Evolutionary conservation across 2,797 vertebrate species (phyloP), one percentile per base, ranked within the genome.

Genomic region (Oreortyx pictus): DNA sequence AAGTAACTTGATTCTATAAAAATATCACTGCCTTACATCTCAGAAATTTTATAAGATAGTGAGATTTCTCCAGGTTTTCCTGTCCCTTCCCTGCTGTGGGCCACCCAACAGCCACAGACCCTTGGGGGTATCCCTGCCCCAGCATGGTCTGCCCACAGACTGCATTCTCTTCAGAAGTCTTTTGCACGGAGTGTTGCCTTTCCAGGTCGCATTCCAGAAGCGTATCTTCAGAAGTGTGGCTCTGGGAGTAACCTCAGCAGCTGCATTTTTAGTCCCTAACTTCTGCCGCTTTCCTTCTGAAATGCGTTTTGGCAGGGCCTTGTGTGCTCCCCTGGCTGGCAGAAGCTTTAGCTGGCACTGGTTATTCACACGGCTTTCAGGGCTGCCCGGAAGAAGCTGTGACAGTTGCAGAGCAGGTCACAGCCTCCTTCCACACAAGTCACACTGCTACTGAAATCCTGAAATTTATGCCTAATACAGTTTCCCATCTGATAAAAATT

Each of bases 221-320:
- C 1, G 0, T 1, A 14, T 8, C 50, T 76, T 52, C 56, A 56
- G 62, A 60, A 75, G 3, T 0, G 1, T 19, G 56, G 56, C 67
- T 73, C 41, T 1, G 2, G 62, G 19, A 81, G 9, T 2, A 31
- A 1, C 18, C 35, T 27, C 4, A 14, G 56, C 50, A 82, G 52
- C 43, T 54, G 46, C 25, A 12, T 11, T 46, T 50, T 39, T 3
- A 71, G 23, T n/a, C 60, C 11, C 0, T 6, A 61, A 2, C 11
- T 72, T 44, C 77, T 60, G 41, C 15, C 7, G 2, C 13, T 5
- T 66, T 67, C 76, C 18, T 2, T 6, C 25, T 27, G 12, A 14
- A 52, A 14, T 5, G 2, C 0, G 2, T 61, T 25, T 56, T 57
- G 41, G 29, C 16, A 5, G 33, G 24, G 20, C 65, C 31, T 57